These are phyloP conservation scores for Alcis repandata DNA, from an alignment of 2,888 invertebrate species.

Conservation along the genomic window DNA sequence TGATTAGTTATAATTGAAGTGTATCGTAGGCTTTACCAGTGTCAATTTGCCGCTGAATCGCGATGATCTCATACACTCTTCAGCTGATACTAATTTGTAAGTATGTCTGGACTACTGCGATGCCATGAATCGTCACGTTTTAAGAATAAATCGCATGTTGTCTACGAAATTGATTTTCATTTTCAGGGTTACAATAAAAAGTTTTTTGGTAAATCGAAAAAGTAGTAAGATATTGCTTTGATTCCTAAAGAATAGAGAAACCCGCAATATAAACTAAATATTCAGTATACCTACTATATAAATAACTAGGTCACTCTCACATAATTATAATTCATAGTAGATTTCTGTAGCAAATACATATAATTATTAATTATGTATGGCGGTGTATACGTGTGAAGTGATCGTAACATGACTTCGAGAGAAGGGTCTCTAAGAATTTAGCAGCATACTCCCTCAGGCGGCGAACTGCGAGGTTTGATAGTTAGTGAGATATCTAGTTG, in stretches of 20 bases:
- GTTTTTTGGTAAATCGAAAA: no score
- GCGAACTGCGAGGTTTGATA: slow-evolving; percentile 19
- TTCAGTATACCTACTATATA: no score
- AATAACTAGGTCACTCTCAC: no score
- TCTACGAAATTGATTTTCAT: background rate
- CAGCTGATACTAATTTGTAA: slow-evolving; percentile 69
- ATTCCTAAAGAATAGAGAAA: no score
- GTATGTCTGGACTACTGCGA: slow-evolving; percentile 58
- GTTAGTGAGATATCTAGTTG: slow-evolving; percentile 36
- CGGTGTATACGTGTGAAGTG: background rate
- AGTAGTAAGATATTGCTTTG: no score
- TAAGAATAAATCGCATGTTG: background rate
- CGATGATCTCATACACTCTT: slow-evolving; percentile 81
- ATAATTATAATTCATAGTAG: no score
- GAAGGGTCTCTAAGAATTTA: slow-evolving; percentile 18
- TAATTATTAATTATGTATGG: background rate
- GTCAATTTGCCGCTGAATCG: slow-evolving; percentile 76
- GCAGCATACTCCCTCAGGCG: slow-evolving; percentile 3
- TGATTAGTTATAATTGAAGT: slow-evolving; percentile 58
- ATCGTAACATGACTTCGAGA: background rate
- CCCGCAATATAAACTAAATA: no score
- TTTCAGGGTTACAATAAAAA: no score
- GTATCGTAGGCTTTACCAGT: slow-evolving; percentile 70
- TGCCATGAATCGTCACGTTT: slow-evolving; percentile 37
- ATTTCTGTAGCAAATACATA: background rate